Evolutionary conservation across 1,140 invertebrate genomes (phyloP).

Genomic region (Cotesia typhae): DNA sequence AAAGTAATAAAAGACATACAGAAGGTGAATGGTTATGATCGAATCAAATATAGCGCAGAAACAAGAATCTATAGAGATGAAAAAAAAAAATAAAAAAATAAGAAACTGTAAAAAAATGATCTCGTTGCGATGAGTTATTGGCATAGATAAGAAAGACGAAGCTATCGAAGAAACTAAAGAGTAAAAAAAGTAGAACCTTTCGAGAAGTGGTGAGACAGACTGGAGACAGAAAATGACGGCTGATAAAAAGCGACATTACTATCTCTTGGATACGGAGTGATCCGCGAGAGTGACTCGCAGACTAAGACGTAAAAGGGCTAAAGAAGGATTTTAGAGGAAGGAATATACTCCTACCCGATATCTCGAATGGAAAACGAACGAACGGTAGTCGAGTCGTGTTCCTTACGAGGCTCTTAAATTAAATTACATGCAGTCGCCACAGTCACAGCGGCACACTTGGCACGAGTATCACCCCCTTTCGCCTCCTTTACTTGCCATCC

Average conservation of each 20-base stretch:
- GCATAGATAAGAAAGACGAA: conserved; percentile 6
- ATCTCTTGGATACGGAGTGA: no score
- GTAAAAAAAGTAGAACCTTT: background rate
- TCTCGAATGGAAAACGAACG: conserved; percentile 30
- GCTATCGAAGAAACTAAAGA: background rate
- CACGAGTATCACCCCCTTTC: conserved; percentile 46
- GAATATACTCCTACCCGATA: conserved; percentile 17
- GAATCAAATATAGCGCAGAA: no score
- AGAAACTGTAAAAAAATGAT: background rate
- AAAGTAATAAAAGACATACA: no score
- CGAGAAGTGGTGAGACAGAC: conserved; percentile 8
- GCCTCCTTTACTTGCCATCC: conserved; percentile 5
- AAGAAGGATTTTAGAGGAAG: conserved; percentile 5
- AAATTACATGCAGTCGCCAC: conserved; percentile 62
- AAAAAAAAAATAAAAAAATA: background rate
- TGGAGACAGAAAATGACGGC: conserved; percentile 2
- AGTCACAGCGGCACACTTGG: conserved; percentile 61
- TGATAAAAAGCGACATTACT: background rate
- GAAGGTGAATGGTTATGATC: no score
- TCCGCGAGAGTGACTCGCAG: no score
- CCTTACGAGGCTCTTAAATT: conserved; percentile 62
- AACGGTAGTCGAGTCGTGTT: conserved; percentile 39
- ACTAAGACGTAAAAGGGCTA: background rate
- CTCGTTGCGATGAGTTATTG: conserved; percentile 10
- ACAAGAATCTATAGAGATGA: no score